Conservation (phyloP, 2,888 invertebrate species). For the Baronia brevicornis region DNA sequence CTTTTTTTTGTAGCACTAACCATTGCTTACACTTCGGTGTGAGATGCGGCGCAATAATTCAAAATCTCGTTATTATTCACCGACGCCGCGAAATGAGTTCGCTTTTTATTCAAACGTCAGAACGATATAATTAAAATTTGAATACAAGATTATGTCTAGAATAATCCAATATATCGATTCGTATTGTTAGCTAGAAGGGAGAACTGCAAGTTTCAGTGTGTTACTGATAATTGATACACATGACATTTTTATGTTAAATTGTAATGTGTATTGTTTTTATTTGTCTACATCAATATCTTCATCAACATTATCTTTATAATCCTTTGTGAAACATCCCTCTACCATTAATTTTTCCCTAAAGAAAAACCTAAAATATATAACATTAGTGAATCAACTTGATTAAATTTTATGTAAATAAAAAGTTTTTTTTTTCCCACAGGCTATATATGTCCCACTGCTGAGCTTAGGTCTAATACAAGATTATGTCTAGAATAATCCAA, state of each 20-base stretch:
- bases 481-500: slow-evolving; percentile 64
- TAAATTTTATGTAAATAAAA: no score
- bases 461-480: no score
- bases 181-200: slow-evolving; percentile 32
- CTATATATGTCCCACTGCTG: no score
- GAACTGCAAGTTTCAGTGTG: slow-evolving; percentile 18
- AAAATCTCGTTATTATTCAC: slow-evolving; percentile 64
- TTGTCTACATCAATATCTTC: slow-evolving; percentile 7
- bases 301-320: slow-evolving; percentile 2
- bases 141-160: slow-evolving; percentile 69
- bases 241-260: slow-evolving; percentile 16
- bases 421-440: no score
- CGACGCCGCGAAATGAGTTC: slow-evolving; percentile 61
- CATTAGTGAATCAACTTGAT: no score
- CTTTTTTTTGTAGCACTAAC: no score
- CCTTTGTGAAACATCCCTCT: background rate
- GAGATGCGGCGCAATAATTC: slow-evolving; percentile 37
- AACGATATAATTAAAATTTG: slow-evolving; percentile 74
- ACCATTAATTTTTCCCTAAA: slow-evolving; percentile 17
- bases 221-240: slow-evolving; percentile 19
- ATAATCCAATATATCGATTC: slow-evolving; percentile 57
- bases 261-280: slow-evolving; percentile 16
- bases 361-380: no score
- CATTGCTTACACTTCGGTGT: slow-evolving; percentile 42
- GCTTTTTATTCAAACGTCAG: slow-evolving; percentile 71